Base-by-base conservation (phyloP, 2,797 vertebrate species). In the Alfaro cultratus region DNA sequence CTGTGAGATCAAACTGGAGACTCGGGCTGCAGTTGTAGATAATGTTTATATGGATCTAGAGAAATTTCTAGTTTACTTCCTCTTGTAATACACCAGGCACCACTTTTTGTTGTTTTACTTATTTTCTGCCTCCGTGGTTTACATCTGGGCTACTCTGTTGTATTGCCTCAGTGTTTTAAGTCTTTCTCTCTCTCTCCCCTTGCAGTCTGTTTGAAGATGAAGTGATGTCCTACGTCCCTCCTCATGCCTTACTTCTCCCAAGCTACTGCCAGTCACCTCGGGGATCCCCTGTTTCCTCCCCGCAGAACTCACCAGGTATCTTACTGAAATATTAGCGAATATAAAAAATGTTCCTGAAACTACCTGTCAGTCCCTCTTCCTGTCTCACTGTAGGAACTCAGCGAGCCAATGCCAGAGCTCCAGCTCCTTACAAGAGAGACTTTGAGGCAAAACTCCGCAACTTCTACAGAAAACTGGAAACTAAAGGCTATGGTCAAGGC, bases 391-490 rank as follows among this genome's bases (percentile, higher is more conserved):
- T 64, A 99, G 98, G 98, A 92, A 98, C 98, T 74, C 97, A 99
- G 85, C 95, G 98, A 93, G 98, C 98, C 84, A 99, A 99, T 36
- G 98, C 97, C 87, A 96, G 98, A 0, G 98, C 98, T 75, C 98
- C 98, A 1, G 98, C 98, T 82, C 98, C 98, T 1, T 99, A 99
- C 83, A 99, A 99, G 91, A 93, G 98, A 79, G 98, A 99, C 87
- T 99, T 99, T 94, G 98, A 99, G 95, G 98, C 98, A 81, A 99
- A 99, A 92, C 93, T 99, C 86, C 97, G 98, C 90, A 99, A 99
- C 92, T 99, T 99, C 90, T 99, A 99, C 94, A 96, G 98, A 90
- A 99, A 99, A 92, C 86, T 99, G 91, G 98, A 99, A 94, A 98
- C 97, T 16, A 99, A 99, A 93, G 98, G 98, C 92, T 99, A 98